Evolutionary conservation across 2,888 invertebrate species (phyloP), one percentile per base, ranked within the genome.

Genomic region (Drosophila hawaiiensis): DNA sequence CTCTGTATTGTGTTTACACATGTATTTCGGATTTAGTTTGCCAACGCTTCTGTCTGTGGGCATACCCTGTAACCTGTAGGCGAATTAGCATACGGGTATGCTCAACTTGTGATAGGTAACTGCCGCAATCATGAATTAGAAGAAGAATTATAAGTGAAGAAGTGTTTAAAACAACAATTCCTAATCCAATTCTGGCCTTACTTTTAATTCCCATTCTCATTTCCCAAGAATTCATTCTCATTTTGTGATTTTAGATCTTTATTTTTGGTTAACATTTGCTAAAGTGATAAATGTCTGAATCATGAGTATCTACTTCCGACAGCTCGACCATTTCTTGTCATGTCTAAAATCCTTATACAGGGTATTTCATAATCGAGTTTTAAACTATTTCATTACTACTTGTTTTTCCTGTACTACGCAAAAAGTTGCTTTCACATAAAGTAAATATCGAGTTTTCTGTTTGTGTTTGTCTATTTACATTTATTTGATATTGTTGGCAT

Each of bases 11-110:
- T 84, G 85, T 83, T 83, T 83, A 85, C 83, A 76, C 77, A 80
- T 84, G 84, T 86, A 74, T 76, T 80, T 82, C 58, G 73, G 84
- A 84, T 84, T 83, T 79, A 86, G 82, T 84, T 83, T 71, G 41
- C 33, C 31, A 50, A 66, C 56, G 55, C 41, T 56, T 50, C 47
- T n/a, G 47, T 28, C 25, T 39, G 7, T 16, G 9, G 9, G 16
- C 3, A 35, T 56, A 35, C 31, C 39, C 56, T 29, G 22, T 28
- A 16, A 3, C 3, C 1, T n/a, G 12, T 3, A 19, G 2, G 10
- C 14, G n/a, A 19, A 22, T n/a, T 14, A 0, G 3, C 25, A 3
- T 4, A 29, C 12, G 53, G 65, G 37, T 16, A 16, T 47, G 37
- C 43, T 33, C 3, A 19, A 19, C 28, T 31, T 33, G 22, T 25